Evolutionary conservation across 2,888 invertebrate species (phyloP).

Genomic region (Diaphora mendica): DNA sequence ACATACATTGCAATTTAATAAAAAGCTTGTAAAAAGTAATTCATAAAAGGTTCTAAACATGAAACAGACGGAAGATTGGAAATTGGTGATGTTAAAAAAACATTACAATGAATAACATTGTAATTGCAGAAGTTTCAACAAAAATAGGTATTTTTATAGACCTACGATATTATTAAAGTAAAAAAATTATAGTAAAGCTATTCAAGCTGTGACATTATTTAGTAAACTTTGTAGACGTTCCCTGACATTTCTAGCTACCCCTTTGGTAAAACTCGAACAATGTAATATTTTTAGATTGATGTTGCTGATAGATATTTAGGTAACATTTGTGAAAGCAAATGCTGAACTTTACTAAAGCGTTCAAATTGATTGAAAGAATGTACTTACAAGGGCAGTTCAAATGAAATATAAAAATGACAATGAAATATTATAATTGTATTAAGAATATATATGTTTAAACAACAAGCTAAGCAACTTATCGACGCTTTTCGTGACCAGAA

Average conservation of each 20-base stretch:
- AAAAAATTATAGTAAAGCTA: not conserved
- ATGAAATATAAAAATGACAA: too few relatives aligned
- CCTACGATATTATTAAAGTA: not conserved
- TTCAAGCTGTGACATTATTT: constrained; percentile 10
- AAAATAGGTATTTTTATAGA: not conserved
- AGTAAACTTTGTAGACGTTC: constrained; percentile 12
- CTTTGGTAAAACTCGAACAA: constrained; percentile 9
- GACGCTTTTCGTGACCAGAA: too few relatives aligned
- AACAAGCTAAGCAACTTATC: too few relatives aligned
- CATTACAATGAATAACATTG: not conserved
- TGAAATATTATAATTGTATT: too few relatives aligned
- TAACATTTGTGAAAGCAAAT: not conserved
- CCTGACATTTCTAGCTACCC: constrained; percentile 10
- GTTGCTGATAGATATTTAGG: constrained; percentile 5
- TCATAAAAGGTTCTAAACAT: not conserved
- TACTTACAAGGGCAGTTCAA: not conserved
- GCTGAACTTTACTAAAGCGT: not conserved
- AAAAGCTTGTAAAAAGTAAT: too few relatives aligned
- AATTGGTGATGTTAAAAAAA: not conserved
- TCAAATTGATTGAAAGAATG: not conserved
- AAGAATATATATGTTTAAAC: too few relatives aligned
- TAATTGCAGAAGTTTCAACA: not conserved
- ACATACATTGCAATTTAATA: too few relatives aligned
- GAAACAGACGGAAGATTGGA: not conserved
- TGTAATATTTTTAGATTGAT: constrained; percentile 10